These are phyloP conservation scores for Himalopsyche japonica DNA, from an alignment of 2,888 invertebrate species.

Conservation along the genomic window DNA sequence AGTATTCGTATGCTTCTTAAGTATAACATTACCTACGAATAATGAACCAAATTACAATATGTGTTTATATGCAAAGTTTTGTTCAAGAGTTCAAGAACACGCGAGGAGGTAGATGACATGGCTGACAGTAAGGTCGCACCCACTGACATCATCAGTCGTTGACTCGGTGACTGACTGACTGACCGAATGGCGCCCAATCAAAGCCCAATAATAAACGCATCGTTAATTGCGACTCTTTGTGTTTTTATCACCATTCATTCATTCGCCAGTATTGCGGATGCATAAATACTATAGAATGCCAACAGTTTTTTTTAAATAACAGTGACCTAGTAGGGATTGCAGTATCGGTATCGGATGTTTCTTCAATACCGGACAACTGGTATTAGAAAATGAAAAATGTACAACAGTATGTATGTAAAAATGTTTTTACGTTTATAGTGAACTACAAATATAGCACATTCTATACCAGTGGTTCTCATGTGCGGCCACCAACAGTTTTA, in stretches of 20 bases:
- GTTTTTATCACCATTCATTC: not conserved
- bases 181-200: not conserved
- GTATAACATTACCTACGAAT: not conserved
- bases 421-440: too few species aligned
- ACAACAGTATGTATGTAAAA: too few species aligned
- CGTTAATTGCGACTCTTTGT: not conserved
- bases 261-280: not conserved
- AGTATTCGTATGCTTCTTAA: too few species aligned
- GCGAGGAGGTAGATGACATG: not conserved
- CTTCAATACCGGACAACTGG: too few species aligned
- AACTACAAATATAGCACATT: too few species aligned
- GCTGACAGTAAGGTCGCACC: not conserved
- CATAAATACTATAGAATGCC: not conserved
- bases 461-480: too few species aligned
- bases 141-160: not conserved
- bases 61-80: not conserved
- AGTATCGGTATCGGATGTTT: too few species aligned
- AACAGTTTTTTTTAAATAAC: not conserved
- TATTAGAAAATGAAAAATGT: too few species aligned
- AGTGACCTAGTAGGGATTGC: too few species aligned
- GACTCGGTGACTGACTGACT: not conserved
- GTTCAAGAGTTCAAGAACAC: not conserved
- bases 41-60: not conserved
- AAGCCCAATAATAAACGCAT: not conserved
- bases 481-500: too few species aligned